Base-by-base conservation (phyloP, 1,140 invertebrate species). In the Heterodera schachtii region DNA sequence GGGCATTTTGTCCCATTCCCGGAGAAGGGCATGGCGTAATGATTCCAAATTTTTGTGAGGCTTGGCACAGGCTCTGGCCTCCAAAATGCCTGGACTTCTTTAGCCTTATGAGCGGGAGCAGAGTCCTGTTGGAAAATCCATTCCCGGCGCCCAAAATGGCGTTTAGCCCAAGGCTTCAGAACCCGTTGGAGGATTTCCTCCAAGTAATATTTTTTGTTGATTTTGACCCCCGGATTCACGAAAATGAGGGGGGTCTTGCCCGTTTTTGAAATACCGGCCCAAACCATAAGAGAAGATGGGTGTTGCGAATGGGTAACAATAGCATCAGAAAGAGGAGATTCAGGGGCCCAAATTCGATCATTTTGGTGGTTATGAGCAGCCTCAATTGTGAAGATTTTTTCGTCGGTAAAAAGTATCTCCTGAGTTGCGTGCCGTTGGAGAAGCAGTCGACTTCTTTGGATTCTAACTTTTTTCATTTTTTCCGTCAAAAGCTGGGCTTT, bases 211-310 rank as follows among this genome's bases (percentile, higher is more conserved):
- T n/a, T n/a, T n/a, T n/a, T n/a, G n/a, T n/a, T n/a, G n/a, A 81
- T 69, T 73, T 81, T 81, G 7, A 81, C 74, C 41, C 80, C 80
- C 3, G 47, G 49, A 49, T 81, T 21, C 41, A 81, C 66, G 76
- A 81, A 81, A 66, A 81, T 60, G 47, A 83, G 47, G 49, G 80
- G 52, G 16, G 79, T 81, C 21, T 81, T 81, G 16, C 19, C 80
- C n/a, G 9, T 69, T 9, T 5, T 19, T 11, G n/a, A 67, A 9
- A 81, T 69, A 8, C 52, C 66, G 31, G 60, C 77, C 79, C 80
- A 81, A 21, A 81, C 66, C 80, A 81, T 81, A 6, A 80, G 71
- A 21, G 70, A 75, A 9, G 44, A n/a, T 13, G 79, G 79, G 19
- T 80, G 70, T 8, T 64, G 47, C 2, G 46, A 52, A 52, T 60